Conservation (phyloP, 2,888 invertebrate genomes). For the Phaonia tiefii region DNA sequence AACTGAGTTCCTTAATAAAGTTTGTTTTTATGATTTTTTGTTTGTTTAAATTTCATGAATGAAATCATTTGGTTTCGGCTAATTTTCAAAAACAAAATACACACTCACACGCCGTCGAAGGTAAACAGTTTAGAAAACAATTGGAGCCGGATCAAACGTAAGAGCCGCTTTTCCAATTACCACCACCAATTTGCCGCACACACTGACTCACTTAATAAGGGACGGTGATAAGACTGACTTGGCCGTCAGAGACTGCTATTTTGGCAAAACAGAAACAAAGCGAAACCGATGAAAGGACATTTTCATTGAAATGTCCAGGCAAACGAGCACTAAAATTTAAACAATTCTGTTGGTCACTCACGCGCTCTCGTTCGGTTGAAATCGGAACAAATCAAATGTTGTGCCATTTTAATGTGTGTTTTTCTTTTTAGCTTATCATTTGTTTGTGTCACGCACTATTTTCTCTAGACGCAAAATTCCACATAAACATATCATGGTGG, state of each 20-base stretch:
- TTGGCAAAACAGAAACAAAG: neutral
- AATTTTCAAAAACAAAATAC: slow-evolving; percentile 60
- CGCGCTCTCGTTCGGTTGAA: slow-evolving; percentile 27
- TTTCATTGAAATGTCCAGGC: slow-evolving; percentile 32
- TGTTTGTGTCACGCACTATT: slow-evolving; percentile 75
- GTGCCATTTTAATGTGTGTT: slow-evolving; percentile 24
- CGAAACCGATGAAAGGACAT: slow-evolving; percentile 11
- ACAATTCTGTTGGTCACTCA: neutral
- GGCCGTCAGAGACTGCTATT: neutral
- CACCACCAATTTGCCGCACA: slow-evolving; percentile 65
- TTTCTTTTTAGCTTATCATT: slow-evolving; percentile 73
- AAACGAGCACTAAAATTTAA: no score
- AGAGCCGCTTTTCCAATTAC: slow-evolving; percentile 52
- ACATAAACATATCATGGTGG: slow-evolving; percentile 37
- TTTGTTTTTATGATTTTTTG: slow-evolving; percentile 64
- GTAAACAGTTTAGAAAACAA: slow-evolving; percentile 37
- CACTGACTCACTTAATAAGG: slow-evolving; percentile 34
- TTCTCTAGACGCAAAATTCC: slow-evolving; percentile 36
- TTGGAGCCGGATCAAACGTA: slow-evolving; percentile 55
- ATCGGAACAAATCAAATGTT: slow-evolving; percentile 51
- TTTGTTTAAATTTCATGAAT: slow-evolving; percentile 66
- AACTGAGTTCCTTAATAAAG: neutral
- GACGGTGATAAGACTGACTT: neutral
- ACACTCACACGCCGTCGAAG: neutral
- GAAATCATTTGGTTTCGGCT: slow-evolving; percentile 68